phyloP scores from a whole-genome alignment of 2,888 invertebrate genomes.

The Sialis lutaria region DNA sequence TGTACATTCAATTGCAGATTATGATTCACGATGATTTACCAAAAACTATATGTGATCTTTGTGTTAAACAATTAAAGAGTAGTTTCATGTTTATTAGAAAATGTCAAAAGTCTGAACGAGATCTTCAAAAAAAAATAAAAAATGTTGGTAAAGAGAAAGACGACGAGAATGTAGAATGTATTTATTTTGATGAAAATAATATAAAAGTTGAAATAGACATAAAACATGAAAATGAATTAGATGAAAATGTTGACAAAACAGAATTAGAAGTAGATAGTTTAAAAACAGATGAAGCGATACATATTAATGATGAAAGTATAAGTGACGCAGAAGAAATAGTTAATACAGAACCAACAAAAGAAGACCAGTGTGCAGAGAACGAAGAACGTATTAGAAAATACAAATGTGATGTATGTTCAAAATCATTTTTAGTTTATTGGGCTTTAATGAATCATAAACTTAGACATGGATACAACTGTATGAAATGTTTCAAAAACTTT shows the following conservation, averaged over 20 bases:
- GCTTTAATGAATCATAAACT: slow-evolving; percentile 1
- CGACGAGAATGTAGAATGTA: background rate
- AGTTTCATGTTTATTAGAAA: slow-evolving; percentile 2
- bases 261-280: background rate
- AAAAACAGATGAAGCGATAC: background rate
- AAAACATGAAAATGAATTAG: background rate
- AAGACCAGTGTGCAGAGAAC: background rate
- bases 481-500: slow-evolving; percentile 1
- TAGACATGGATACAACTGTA: slow-evolving; percentile 2
- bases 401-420: slow-evolving; percentile 2
- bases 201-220: background rate
- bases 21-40: slow-evolving; percentile 47
- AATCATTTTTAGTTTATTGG: slow-evolving; percentile 1
- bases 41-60: slow-evolving; percentile 47
- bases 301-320: background rate
- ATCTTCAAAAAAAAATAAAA: background rate
- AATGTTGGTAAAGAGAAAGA: background rate
- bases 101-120: background rate
- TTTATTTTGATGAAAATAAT: background rate
- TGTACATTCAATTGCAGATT: slow-evolving; percentile 24
- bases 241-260: background rate
- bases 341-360: background rate
- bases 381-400: background rate
- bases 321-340: background rate
- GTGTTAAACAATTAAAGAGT: slow-evolving; percentile 36